phyloP scores from a whole-genome alignment of 2,888 invertebrate genomes.

The Megamerina dolium region DNA sequence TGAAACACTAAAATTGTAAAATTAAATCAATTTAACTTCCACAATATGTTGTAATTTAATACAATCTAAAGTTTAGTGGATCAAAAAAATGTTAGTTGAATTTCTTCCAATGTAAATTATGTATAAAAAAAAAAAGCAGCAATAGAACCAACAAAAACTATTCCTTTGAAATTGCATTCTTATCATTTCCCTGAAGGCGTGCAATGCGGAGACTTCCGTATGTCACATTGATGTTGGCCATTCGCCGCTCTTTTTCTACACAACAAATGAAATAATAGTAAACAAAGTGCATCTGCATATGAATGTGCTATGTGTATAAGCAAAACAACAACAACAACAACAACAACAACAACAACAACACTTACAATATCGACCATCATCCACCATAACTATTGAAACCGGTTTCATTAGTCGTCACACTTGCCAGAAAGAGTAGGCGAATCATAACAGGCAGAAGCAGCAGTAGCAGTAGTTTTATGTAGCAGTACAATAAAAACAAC shows the following conservation, averaged over 20 bases:
- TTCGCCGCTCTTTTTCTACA: neutral
- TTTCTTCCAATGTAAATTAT: no score
- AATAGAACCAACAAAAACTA: no score
- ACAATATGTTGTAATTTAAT: no score
- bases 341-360: constrained; percentile 13
- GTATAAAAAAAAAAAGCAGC: no score
- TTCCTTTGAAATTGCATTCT: neutral
- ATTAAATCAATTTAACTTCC: no score
- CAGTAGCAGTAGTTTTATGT: neutral
- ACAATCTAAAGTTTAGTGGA: no score
- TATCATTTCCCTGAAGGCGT: no score
- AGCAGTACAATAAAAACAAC: neutral
- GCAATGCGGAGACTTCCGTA: constrained; percentile 4
- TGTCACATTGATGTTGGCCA: constrained; percentile 8
- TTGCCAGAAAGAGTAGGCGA: constrained; percentile 29
- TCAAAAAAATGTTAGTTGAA: no score
- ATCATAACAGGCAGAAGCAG: constrained; percentile 9
- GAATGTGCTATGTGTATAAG: neutral
- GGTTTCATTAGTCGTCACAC: constrained; percentile 27
- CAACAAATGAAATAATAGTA: neutral
- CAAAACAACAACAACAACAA: constrained; percentile 11
- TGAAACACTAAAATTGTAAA: neutral
- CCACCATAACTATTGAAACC: constrained; percentile 25
- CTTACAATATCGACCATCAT: constrained; percentile 2
- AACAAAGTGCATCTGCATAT: neutral